Percentiles rank a stretch among this genome's conserved stretches.
phyloP scores from a whole-genome alignment of 2,113 vertebrate genomes.

The Blennius ocellaris region DNA sequence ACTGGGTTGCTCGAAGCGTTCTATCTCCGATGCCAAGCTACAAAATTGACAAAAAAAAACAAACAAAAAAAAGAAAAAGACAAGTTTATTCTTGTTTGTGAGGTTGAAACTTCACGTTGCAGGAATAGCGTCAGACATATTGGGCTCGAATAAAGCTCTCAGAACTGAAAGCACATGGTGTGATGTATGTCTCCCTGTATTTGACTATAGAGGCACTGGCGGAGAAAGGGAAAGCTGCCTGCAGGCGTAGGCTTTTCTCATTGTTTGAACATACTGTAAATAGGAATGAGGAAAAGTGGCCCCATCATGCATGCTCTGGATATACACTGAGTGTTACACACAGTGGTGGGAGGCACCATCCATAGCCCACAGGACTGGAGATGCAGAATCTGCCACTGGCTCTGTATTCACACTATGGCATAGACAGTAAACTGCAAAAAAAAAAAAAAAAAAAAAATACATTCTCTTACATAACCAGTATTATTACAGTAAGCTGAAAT shows the following conservation, averaged over 20 bases:
- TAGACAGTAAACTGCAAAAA: no score
- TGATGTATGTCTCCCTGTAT: conserved; percentile 4
- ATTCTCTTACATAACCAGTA: no score
- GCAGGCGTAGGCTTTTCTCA: conserved; percentile 13
- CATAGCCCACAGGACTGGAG: neutral
- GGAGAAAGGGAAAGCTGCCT: conserved; percentile 21
- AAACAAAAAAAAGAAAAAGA: conserved; percentile 33
- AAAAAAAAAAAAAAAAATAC: no score
- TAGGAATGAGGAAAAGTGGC: conserved; percentile 19
- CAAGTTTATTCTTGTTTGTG: conserved; percentile 6
- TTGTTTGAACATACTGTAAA: neutral
- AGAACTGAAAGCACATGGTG: conserved; percentile 1
- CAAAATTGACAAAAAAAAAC: conserved; percentile 29
- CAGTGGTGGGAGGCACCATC: neutral
- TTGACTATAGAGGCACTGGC: conserved; percentile 25
- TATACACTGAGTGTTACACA: neutral
- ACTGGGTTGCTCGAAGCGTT: conserved; percentile 31
- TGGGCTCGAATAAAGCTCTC: neutral
- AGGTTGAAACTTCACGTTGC: conserved; percentile 14
- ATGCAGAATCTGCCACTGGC: neutral
- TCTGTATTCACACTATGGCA: no score
- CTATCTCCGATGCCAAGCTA: conserved; percentile 81
- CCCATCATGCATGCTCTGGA: neutral
- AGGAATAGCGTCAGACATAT: conserved; percentile 10
- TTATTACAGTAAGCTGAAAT: no score